These are phyloP conservation scores for Melopsittacus undulatus DNA, from an alignment of 2,797 vertebrate genomes.

Conservation along the genomic window DNA sequence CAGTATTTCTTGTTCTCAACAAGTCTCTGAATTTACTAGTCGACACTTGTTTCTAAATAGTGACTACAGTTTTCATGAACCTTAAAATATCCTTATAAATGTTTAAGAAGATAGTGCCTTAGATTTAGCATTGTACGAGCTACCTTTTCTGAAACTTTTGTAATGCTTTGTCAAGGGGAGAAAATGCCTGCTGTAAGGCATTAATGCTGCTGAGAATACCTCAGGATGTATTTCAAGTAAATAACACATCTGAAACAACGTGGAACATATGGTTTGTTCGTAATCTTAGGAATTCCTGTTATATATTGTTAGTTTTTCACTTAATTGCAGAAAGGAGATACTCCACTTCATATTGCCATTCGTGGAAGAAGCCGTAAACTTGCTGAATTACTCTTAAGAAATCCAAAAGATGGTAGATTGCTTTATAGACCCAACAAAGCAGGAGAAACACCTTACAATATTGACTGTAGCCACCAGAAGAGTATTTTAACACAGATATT, in stretches of 20 bases:
- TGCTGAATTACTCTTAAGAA: constrained; percentile 93
- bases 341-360: constrained; percentile 95
- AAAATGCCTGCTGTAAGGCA: not conserved
- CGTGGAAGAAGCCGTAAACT: constrained; percentile 93
- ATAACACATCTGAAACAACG: not conserved
- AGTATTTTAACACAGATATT: constrained; percentile 99
- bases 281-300: not conserved
- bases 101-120: not conserved
- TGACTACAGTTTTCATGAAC: not conserved
- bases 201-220: not conserved
- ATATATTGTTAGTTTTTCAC: not conserved
- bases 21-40: not conserved
- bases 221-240: not conserved
- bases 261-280: not conserved
- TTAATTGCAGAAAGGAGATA: constrained; percentile 91
- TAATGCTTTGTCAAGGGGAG: not conserved
- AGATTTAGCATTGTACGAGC: not conserved
- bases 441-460: constrained; percentile 98
- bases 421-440: constrained; percentile 97
- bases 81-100: not conserved
- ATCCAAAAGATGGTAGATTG: constrained; percentile 96
- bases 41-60: not conserved
- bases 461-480: constrained; percentile 98
- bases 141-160: not conserved
- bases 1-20: not conserved